A percentile compares a stretch with the other conserved stretches of the same genome.
These are phyloP conservation scores for Diplogasteroides magnus DNA, from an alignment of 1,140 invertebrate species.

Conservation along the genomic window DNA sequence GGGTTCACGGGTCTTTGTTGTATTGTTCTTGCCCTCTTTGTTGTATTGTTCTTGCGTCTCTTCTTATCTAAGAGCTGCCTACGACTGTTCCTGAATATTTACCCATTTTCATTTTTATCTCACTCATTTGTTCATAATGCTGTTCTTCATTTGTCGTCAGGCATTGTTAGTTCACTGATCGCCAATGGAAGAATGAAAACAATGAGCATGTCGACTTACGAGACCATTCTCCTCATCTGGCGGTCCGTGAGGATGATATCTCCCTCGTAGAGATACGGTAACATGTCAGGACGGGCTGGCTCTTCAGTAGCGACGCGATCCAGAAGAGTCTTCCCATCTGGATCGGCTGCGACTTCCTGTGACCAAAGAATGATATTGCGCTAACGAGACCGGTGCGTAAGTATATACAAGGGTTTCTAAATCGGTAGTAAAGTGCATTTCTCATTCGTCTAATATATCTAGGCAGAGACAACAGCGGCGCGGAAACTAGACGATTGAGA, in stretches of 20 bases:
- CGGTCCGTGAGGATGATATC: constrained; percentile 21
- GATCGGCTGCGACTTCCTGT: neutral
- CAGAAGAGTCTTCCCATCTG: neutral
- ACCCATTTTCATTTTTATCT: neutral
- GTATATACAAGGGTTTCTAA: no score
- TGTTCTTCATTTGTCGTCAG: no score
- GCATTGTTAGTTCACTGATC: neutral
- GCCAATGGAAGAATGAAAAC: constrained; percentile 3
- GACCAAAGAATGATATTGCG: no score
- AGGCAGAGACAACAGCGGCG: no score
- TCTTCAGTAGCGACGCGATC: neutral
- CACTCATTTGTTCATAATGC: no score
- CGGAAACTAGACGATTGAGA: no score
- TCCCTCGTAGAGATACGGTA: constrained; percentile 24
- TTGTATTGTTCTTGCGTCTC: no score
- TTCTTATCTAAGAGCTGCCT: neutral
- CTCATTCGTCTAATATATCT: no score
- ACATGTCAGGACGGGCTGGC: constrained; percentile 15
- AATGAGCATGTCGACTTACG: neutral
- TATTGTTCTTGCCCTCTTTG: no score
- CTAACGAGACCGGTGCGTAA: no score
- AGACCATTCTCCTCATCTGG: constrained; percentile 7
- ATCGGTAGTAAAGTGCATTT: no score
- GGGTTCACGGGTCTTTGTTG: no score
- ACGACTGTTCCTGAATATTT: neutral